These are phyloP conservation scores for Mongoloraphidia duomilia DNA, from an alignment of 2,888 invertebrate genomes.

Conservation along the genomic window DNA sequence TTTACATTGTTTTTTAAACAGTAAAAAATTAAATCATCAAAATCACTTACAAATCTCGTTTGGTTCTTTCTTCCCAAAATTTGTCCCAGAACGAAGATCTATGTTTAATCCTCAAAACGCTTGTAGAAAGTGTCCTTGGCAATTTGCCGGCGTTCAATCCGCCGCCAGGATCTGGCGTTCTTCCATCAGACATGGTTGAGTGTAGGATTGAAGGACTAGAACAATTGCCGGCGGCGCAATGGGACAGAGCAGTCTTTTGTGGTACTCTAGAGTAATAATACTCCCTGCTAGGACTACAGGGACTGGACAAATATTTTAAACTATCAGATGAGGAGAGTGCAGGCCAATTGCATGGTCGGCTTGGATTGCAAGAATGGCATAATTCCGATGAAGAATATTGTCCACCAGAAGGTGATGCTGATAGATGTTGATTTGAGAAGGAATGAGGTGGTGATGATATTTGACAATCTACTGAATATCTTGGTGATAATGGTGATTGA, in stretches of 20 bases:
- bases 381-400: too few relatives aligned
- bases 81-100: slow-evolving; percentile 76
- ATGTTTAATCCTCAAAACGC: slow-evolving; percentile 63
- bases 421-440: too few relatives aligned
- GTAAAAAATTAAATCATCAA: slow-evolving; percentile 20
- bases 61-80: slow-evolving; percentile 56
- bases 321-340: slow-evolving; percentile 4
- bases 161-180: slow-evolving; percentile 6
- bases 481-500: too few relatives aligned
- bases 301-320: slow-evolving; percentile 8
- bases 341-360: neutral
- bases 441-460: too few relatives aligned
- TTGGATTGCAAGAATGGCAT: too few relatives aligned
- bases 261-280: slow-evolving; percentile 15
- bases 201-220: slow-evolving; percentile 42
- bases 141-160: slow-evolving; percentile 28
- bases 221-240: slow-evolving; percentile 28
- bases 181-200: slow-evolving; percentile 1
- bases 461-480: too few relatives aligned
- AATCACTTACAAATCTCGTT: slow-evolving; percentile 51
- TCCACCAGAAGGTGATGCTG: too few relatives aligned
- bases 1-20: too few relatives aligned
- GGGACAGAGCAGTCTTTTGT: slow-evolving; percentile 26
- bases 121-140: slow-evolving; percentile 62
- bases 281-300: slow-evolving; percentile 5